Percentiles rank a stretch among this genome's conserved stretches.
Conservation (phyloP, 2,113 vertebrate genomes). For the Poeciliopsis prolifica region DNA sequence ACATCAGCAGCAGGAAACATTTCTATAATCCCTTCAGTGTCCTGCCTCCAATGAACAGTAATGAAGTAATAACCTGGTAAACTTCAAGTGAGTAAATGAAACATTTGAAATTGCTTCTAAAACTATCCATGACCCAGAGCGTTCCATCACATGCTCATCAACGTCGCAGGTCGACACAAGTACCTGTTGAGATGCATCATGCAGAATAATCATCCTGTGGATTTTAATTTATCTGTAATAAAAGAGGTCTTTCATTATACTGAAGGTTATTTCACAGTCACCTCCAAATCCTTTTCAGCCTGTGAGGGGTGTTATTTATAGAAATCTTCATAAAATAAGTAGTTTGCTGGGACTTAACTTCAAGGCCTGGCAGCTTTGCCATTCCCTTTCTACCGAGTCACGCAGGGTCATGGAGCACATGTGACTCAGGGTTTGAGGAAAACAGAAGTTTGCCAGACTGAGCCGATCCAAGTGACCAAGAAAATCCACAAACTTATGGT, state of each 20-base stretch:
- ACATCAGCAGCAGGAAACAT: conserved; percentile 1
- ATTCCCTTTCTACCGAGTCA: conserved; percentile 6
- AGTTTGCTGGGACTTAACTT: not conserved
- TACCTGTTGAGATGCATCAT: not conserved
- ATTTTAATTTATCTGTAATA: not conserved
- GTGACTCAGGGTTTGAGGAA: conserved; percentile 10
- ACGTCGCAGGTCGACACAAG: conserved; percentile 16
- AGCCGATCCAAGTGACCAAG: conserved; percentile 19
- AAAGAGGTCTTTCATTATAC: not conserved
- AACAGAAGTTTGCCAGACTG: conserved; percentile 3
- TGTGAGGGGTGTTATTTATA: not conserved
- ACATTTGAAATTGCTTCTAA: conserved; percentile 34
- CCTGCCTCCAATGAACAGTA: conserved; percentile 39
- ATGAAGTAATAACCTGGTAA: conserved; percentile 52
- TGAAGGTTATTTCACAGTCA: not conserved
- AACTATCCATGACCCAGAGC: conserved; percentile 14
- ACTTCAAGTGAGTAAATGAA: conserved; percentile 29
- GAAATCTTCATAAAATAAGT: not conserved
- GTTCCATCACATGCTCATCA: conserved; percentile 4
- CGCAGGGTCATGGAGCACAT: conserved; percentile 1
- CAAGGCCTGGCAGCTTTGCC: not conserved
- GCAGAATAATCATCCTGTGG: not conserved
- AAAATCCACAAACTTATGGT: not conserved
- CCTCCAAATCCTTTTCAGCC: not conserved
- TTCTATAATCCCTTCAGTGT: conserved; percentile 11